phyloP scores from a whole-genome alignment of 2,888 invertebrate genomes.

The Pterobdella sp. region DNA sequence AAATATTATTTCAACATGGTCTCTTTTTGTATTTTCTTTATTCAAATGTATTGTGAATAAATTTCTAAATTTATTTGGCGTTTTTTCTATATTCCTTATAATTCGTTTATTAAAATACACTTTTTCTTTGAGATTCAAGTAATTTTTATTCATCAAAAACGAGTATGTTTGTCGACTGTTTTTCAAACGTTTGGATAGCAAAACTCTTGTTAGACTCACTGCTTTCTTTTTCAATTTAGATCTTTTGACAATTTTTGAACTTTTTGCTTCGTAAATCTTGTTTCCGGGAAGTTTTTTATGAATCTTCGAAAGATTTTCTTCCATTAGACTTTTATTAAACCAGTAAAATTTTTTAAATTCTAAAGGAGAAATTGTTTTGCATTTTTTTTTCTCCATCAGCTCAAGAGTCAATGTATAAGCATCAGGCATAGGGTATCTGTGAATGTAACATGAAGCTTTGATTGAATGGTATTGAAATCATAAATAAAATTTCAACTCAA shows the following conservation, averaged over 20 bases:
- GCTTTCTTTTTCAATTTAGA: no score
- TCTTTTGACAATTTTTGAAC: no score
- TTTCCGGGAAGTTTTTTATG: no score
- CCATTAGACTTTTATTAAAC: not conserved
- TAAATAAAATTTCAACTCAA: not conserved
- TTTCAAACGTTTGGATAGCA: no score
- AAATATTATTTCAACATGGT: not conserved
- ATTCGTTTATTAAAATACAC: no score
- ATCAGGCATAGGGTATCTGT: slow-evolving; percentile 20
- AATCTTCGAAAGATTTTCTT: no score
- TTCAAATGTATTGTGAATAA: not conserved
- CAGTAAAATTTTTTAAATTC: no score
- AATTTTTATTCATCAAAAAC: no score
- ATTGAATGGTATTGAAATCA: not conserved
- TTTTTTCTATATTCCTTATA: not conserved
- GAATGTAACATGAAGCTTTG: not conserved
- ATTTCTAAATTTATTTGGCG: not conserved
- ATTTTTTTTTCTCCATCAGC: slow-evolving; percentile 6
- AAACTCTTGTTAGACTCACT: no score
- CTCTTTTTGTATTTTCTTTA: not conserved
- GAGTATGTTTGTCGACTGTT: no score
- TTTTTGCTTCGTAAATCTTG: not conserved
- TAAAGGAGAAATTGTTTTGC: no score
- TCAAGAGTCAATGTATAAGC: slow-evolving; percentile 18
- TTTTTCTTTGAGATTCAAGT: no score